Conservation (phyloP, 2,797 vertebrate genomes). For the Acanthurus tractus region DNA sequence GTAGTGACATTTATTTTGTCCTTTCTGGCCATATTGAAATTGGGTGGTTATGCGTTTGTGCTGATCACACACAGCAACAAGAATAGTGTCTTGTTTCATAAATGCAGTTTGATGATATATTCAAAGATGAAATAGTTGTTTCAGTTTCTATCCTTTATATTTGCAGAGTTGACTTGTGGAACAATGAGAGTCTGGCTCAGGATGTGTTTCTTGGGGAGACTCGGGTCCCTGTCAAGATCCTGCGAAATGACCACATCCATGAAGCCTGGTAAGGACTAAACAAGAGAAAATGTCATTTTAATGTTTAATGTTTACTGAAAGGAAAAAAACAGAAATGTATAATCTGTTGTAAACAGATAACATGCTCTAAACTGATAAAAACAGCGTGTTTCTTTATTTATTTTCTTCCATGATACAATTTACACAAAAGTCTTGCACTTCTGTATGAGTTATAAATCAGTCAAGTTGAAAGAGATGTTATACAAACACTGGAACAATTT, state of each 20-base stretch:
- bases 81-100: background rate
- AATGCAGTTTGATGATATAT: background rate
- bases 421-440: background rate
- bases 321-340: background rate
- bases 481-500: background rate
- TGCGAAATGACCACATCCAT: conserved; percentile 90
- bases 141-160: conserved; percentile 49
- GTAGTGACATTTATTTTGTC: conserved; percentile 13
- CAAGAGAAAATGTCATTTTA: background rate
- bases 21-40: conserved; percentile 22
- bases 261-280: conserved; percentile 91
- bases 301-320: background rate
- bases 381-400: background rate
- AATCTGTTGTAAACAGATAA: background rate
- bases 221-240: conserved; percentile 93
- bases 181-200: conserved; percentile 96
- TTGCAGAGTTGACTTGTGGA: conserved; percentile 97
- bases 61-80: conserved; percentile 23
- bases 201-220: conserved; percentile 97
- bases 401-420: background rate
- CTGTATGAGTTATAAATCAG: background rate
- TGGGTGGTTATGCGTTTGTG: conserved; percentile 52
- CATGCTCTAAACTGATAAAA: background rate
- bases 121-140: conserved; percentile 8
- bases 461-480: background rate